A percentile compares a stretch with the other conserved stretches of the same genome.
These are phyloP conservation scores for Catocala nupta DNA, from an alignment of 2,888 invertebrate genomes.

Conservation along the genomic window DNA sequence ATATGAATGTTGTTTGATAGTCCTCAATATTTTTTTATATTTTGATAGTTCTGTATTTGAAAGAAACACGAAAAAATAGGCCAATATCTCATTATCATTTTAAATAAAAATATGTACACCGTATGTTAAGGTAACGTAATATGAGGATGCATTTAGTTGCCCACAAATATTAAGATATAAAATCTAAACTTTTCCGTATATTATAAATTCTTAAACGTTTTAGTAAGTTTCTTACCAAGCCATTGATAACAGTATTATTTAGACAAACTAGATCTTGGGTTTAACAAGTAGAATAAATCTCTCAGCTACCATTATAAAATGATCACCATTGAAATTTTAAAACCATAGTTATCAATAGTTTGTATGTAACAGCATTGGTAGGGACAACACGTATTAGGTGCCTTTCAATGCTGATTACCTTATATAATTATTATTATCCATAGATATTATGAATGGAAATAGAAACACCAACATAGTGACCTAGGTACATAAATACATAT, in stretches of 20 bases:
- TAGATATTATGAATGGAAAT: conserved; percentile 81
- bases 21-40: conserved; percentile 88
- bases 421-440: conserved; percentile 69
- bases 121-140: conserved; percentile 77
- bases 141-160: conserved; percentile 85
- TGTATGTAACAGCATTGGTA: conserved; percentile 71
- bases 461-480: conserved; percentile 85
- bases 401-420: conserved; percentile 68
- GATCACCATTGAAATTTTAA: conserved; percentile 71
- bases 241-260: conserved; percentile 88
- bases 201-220: conserved; percentile 69
- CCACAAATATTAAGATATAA: conserved; percentile 70
- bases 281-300: conserved; percentile 78
- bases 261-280: conserved; percentile 82
- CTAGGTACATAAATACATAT: conserved; percentile 79
- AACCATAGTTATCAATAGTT: conserved; percentile 79
- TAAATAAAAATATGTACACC: conserved; percentile 75
- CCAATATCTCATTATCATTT: conserved; percentile 86
- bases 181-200: conserved; percentile 70
- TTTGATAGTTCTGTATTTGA: conserved; percentile 88
- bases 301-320: conserved; percentile 77
- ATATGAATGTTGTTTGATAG: conserved; percentile 87
- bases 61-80: conserved; percentile 81
- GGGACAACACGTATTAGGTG: conserved; percentile 60
- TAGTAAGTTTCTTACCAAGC: conserved; percentile 85